A percentile compares a stretch with the other conserved stretches of the same genome.
These are phyloP conservation scores for Chelon auratus DNA, from an alignment of 2,797 vertebrate genomes.

Conservation along the genomic window DNA sequence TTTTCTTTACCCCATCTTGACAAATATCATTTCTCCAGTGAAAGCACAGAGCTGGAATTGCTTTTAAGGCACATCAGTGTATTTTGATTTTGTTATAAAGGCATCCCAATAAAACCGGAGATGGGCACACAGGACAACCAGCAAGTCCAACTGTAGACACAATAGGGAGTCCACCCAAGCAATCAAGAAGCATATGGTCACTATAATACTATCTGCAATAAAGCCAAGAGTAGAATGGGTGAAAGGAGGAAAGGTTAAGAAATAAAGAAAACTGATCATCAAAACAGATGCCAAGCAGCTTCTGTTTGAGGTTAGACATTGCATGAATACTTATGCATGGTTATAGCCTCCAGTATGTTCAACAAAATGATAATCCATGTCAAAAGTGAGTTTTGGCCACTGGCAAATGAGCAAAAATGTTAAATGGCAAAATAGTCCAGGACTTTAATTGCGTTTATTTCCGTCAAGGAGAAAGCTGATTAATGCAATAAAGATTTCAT, in stretches of 20 bases:
- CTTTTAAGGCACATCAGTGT: slow-evolving; percentile 55
- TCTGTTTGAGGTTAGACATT: background rate
- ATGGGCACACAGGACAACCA: slow-evolving; percentile 35
- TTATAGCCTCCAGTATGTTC: too few relatives aligned
- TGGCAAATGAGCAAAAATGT: background rate
- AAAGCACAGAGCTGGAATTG: slow-evolving; percentile 40
- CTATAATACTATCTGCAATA: slow-evolving; percentile 44
- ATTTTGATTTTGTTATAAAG: slow-evolving; percentile 68
- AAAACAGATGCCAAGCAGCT: background rate
- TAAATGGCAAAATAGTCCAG: too few relatives aligned
- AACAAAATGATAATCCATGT: too few relatives aligned
- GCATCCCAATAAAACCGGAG: slow-evolving; percentile 60
- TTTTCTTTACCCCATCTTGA: slow-evolving; percentile 43
- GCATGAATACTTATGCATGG: too few relatives aligned
- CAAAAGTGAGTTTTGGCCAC: too few relatives aligned
- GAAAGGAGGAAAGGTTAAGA: slow-evolving; percentile 18
- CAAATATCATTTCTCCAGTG: slow-evolving; percentile 53
- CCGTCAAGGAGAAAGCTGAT: background rate
- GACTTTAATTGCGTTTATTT: background rate
- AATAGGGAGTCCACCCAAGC: slow-evolving; percentile 28
- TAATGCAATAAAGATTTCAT: too few relatives aligned
- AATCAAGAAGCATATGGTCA: slow-evolving; percentile 49
- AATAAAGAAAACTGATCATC: slow-evolving; percentile 14
- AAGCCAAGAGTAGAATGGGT: slow-evolving; percentile 21
- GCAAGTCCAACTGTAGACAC: slow-evolving; percentile 47